Conservation (phyloP, 2,888 invertebrate genomes). For the Tetramorium bicarinatum region DNA sequence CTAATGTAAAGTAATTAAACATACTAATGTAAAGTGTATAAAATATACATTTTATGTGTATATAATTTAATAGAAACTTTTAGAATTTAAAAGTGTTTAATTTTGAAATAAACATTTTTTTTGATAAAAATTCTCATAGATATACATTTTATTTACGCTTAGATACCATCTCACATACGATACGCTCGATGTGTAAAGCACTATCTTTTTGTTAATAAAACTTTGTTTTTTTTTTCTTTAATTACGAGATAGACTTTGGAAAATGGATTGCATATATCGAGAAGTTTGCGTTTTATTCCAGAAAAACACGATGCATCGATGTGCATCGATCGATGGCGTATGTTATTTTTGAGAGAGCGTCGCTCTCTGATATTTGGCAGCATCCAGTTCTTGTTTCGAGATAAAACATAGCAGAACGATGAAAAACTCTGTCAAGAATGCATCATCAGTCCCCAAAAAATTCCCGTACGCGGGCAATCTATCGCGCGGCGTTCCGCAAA, state of each 20-base stretch:
- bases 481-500: conserved; percentile 34
- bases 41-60: neutral
- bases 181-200: neutral
- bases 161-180: neutral
- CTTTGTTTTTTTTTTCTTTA: conserved; percentile 21
- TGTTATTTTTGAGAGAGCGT: conserved; percentile 39
- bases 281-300: conserved; percentile 40
- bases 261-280: conserved; percentile 41
- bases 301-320: conserved; percentile 31
- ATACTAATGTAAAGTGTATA: neutral
- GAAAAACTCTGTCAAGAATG: conserved; percentile 52
- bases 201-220: conserved; percentile 11
- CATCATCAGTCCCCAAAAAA: conserved; percentile 45
- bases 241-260: conserved; percentile 31
- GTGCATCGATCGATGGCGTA: conserved; percentile 27
- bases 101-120: neutral
- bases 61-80: neutral
- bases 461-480: conserved; percentile 22
- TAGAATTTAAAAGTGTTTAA: neutral
- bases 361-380: conserved; percentile 37
- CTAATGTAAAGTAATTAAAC: neutral
- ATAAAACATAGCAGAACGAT: conserved; percentile 39
- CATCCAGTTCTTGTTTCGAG: conserved; percentile 35
- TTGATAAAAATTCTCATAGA: conserved; percentile 17
- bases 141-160: neutral